phyloP scores from a whole-genome alignment of 2,797 vertebrate species.

The Podarcis siculus region DNA sequence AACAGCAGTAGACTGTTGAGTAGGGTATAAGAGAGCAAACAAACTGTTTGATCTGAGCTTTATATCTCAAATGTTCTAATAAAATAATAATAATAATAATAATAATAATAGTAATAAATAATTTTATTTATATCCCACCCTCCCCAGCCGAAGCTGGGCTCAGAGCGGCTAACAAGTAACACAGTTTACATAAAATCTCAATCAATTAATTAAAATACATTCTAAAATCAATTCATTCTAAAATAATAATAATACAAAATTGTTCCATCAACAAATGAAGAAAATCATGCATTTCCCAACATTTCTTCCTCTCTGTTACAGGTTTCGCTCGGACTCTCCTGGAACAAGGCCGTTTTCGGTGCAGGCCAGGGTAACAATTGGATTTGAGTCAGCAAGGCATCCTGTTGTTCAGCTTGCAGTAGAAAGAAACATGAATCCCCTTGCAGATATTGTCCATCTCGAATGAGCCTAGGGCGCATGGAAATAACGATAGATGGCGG shows the following conservation, averaged over 20 bases:
- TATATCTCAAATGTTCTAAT: not conserved
- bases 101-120: too few relatives aligned
- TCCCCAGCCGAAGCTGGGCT: too few relatives aligned
- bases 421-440: conserved; percentile 33
- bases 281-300: conserved; percentile 35
- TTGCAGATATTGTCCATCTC: conserved; percentile 49
- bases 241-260: not conserved
- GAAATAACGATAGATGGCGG: conserved; percentile 56
- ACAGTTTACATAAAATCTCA: too few relatives aligned
- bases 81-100: too few relatives aligned
- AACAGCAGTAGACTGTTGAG: not conserved
- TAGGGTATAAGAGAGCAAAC: not conserved
- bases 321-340: not conserved
- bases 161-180: too few relatives aligned
- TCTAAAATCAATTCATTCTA: too few relatives aligned
- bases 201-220: too few relatives aligned
- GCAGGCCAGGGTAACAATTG: conserved; percentile 24
- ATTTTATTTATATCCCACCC: too few relatives aligned
- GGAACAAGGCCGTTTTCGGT: not conserved
- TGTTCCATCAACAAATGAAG: not conserved
- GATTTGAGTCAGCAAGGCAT: conserved; percentile 17
- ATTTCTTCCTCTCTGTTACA: conserved; percentile 12
- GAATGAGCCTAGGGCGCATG: conserved; percentile 41
- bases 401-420: conserved; percentile 11
- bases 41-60: not conserved